Percentiles rank a stretch among this genome's conserved stretches.
phyloP scores from a whole-genome alignment of 2,888 invertebrate species.

The Mimumesa dahlbomi region DNA sequence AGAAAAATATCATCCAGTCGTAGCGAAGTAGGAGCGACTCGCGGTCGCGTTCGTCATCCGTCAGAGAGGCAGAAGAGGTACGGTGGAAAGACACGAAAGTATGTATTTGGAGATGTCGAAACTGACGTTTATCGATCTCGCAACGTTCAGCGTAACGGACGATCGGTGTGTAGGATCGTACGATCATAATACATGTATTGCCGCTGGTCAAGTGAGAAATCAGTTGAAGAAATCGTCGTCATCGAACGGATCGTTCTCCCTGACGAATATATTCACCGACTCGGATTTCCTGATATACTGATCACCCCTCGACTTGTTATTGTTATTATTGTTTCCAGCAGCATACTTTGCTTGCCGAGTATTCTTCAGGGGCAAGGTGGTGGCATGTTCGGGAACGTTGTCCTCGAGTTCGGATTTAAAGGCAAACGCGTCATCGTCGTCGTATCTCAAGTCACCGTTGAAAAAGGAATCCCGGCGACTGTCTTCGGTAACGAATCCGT shows the following conservation, averaged over 20 bases:
- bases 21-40: neutral
- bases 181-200: neutral
- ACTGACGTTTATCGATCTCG: slow-evolving; percentile 9
- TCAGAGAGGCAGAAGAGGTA: too few relatives aligned
- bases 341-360: slow-evolving; percentile 56
- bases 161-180: neutral
- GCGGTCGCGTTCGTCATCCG: too few relatives aligned
- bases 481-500: slow-evolving; percentile 70
- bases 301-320: slow-evolving; percentile 80
- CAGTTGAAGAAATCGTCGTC: slow-evolving; percentile 91
- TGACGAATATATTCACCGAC: slow-evolving; percentile 93
- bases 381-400: slow-evolving; percentile 72
- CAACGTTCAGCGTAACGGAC: slow-evolving; percentile 23
- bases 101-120: neutral
- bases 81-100: neutral
- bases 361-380: slow-evolving; percentile 68
- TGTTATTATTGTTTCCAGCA: slow-evolving; percentile 79
- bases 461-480: slow-evolving; percentile 71
- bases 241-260: slow-evolving; percentile 93
- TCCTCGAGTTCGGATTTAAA: slow-evolving; percentile 76
- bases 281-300: slow-evolving; percentile 92
- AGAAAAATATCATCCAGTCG: neutral
- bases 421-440: slow-evolving; percentile 75
- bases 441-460: slow-evolving; percentile 74
- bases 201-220: slow-evolving; percentile 82